Conservation (phyloP, 1,140 invertebrate genomes). For the Elymnias hypermnestra region DNA sequence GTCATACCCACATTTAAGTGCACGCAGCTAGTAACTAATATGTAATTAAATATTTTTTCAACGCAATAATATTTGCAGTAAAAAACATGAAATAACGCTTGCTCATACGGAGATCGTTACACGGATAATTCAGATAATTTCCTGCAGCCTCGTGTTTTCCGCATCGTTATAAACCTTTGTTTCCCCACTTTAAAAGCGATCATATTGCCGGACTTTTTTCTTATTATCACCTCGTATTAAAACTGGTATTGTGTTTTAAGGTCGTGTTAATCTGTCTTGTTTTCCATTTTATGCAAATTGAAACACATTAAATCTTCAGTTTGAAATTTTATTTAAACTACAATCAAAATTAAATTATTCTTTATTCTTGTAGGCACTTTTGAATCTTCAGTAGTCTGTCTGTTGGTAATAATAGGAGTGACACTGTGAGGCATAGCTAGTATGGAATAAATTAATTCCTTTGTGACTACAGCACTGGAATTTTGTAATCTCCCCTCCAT, state of each 20-base stretch:
- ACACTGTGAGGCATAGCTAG: no score
- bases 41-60: no score
- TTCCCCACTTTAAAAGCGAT: background rate
- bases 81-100: conserved; percentile 1
- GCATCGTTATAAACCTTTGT: conserved; percentile 1
- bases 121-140: conserved; percentile 1
- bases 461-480: no score
- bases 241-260: background rate
- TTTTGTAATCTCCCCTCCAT: no score
- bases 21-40: no score
- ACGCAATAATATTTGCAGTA: no score
- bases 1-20: no score
- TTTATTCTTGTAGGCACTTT: no score
- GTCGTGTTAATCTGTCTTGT: background rate
- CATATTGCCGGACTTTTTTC: background rate
- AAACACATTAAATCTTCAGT: background rate
- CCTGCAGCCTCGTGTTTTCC: conserved; percentile 2
- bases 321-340: background rate
- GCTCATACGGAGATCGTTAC: conserved; percentile 6
- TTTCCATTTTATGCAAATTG: background rate
- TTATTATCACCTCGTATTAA: conserved; percentile 7
- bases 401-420: no score
- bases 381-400: no score
- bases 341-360: no score
- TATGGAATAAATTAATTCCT: no score